Base-by-base conservation (phyloP, 1,140 invertebrate genomes). In the Mizuhopecten yessoensis region DNA sequence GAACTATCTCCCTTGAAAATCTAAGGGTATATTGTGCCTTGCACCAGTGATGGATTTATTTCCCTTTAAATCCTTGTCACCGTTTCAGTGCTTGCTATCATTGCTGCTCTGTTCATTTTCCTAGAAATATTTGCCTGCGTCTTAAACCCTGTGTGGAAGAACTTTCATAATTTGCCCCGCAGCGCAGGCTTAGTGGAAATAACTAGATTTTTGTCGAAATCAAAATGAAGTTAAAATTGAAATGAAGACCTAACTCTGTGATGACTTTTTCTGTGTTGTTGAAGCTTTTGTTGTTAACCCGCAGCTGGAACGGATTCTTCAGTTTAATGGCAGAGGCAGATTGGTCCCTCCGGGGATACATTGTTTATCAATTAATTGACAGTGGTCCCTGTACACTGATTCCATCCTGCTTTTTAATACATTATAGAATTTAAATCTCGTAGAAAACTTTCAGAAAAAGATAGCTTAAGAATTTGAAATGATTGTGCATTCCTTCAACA, bases 321-420 rank as follows among this genome's bases (percentile, higher is more conserved):
- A 9, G 57, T 75, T 75, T 75, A 75, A 75, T 75, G 57, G 57
- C 5, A 29, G 57, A n/a, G n/a, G 23, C 3, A n/a, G n/a, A 75
- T 29, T 75, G 57, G 57, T 13, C 57, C 57, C 57, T 0, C 57
- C n/a, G 13, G 57, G 57, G 57, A n/a, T 29, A 75, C 57, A 75
- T 75, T 75, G 57, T 75, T 75, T 75, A 75, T 75, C 57, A 75
- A 75, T 75, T 75, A 75, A 75, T 75, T 75, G 57, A 75, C 57
- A 29, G 0, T 0, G n/a, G 0, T 75, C 57, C 57, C 23, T 3
- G 57, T 75, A 29, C 57, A 75, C 15, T 29, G 57, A 75, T 75
- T 17, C 57, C 1, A 29, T n/a, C n/a, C 23, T 1, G 5, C 57
- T 75, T 75, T 75, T 23, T 75, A 29, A 75, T 29, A 75, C 57